Base-by-base conservation (phyloP, 1,140 invertebrate species). In the Magallana angulata region DNA sequence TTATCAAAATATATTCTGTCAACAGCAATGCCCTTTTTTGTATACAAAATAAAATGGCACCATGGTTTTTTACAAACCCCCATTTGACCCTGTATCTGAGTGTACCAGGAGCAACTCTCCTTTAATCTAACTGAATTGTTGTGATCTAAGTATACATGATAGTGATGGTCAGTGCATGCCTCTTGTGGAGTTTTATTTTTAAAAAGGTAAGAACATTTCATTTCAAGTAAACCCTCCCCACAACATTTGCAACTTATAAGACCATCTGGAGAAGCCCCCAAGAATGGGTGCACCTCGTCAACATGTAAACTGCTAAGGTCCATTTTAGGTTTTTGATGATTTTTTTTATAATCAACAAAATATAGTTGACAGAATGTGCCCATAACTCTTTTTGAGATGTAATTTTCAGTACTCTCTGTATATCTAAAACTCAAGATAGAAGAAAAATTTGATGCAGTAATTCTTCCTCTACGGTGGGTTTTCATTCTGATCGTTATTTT, bases 1-100 rank as follows among this genome's bases (percentile, higher is more conserved):
- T 11, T 58, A 14, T 87, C 86, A 84, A 76, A 87, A 9, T 71
- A n/a, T 48, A 87, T 84, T 76, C 86, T 57, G n/a, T 87, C 86
- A 84, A 87, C 58, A 76, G 24, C 24, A 84, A 76, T 58, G 5
- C 36, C 64, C 82, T 36, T 84, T 87, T 59, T 57, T 56, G 18
- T 87, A n/a, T 57, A 87, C 16, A 87, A 84, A 14, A 87, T 30
- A 57, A 87, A 84, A 18, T 87, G 82, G 60, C 86, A 87, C 16
- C 36, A 84, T 12, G 76, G 64, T 14, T 12, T 24, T 59, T 84
- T 18, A 84, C 82, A 87, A 58, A 87, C 82, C 16, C 86, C 86
- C 18, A 87, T 48, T 59, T 87, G 82, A 56, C 58, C 81, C 57
- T 87, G 82, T 11, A 87, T 87, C 58, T 87, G 86, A 36, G 64